Evolutionary conservation across 2,113 vertebrate species (phyloP), one percentile per base, ranked within the genome.

Genomic region (Tapirus terrestris): DNA sequence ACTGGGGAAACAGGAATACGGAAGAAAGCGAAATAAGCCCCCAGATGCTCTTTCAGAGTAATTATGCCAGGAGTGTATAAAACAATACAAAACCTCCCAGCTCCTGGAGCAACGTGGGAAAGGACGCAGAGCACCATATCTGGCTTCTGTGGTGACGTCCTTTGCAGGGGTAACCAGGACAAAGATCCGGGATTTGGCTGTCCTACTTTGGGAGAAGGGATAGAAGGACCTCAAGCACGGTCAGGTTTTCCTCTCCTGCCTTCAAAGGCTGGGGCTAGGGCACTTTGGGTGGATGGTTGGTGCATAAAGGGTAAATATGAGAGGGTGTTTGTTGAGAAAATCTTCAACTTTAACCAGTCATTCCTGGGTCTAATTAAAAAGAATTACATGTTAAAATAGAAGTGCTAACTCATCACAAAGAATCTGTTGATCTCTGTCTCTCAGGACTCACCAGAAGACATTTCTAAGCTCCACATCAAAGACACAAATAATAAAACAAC

Each of bases 1-100:
- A 79, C 29, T 21, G 33, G 60, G 56, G 83, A 80, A 92, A 82
- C 9, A 92, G 83, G 79, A 94, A 96, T 79, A 65, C 25, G 25
- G 73, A 77, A 92, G 76, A 82, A 77, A 73, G 80, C 79, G 48
- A 86, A 60, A 53, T 27, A n/a, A 89, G 45, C 23, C 27, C 96
- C 75, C 56, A 92, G 94, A 90, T 51, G 53, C 27, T 63, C 39
- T 85, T 92, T 85, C 10, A 20, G 60, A 79, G 18, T 45, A 60
- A 60, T 43, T 27, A 33, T 1, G 13, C 48, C 23, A 56, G 60
- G 72, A 58, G 33, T 21, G 1, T 29, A 20, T 60, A 80, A 67
- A 53, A 31, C 8, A 18, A 39, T 7, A 43, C 6, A 36, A 63
- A 29, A 48, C 39, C 27, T 72, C 61, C 53, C 29, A 31, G 29